A percentile compares a stretch with the other conserved stretches of the same genome.
Conservation (phyloP, 1,140 invertebrate genomes). For the Ctenoplectra terminalis region DNA sequence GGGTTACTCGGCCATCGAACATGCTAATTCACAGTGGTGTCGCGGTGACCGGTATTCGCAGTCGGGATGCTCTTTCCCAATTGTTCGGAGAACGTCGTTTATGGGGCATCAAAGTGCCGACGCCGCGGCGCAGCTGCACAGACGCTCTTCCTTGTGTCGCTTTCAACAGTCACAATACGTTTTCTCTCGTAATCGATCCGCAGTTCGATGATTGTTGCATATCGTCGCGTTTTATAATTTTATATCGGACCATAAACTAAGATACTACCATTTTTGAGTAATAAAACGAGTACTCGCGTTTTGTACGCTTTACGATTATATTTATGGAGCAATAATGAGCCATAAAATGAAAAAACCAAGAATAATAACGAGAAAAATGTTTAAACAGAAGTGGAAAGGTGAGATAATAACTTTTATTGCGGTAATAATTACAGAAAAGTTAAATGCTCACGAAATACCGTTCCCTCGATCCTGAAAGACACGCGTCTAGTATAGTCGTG, state of each 20-base stretch:
- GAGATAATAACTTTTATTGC: too few species aligned
- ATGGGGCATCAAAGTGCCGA: conserved; percentile 14
- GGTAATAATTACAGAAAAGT: not conserved
- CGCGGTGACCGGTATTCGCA: conserved; percentile 36
- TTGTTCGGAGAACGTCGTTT: conserved; percentile 24
- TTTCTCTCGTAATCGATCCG: not conserved
- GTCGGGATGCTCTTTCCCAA: conserved; percentile 15
- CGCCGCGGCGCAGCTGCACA: conserved; percentile 15
- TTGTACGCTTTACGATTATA: too few species aligned
- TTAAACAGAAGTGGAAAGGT: too few species aligned
- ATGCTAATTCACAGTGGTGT: conserved; percentile 53
- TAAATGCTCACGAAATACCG: not conserved
- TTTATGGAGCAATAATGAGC: too few species aligned
- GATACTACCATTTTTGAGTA: not conserved
- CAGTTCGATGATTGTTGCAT: not conserved
- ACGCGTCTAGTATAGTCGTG: not conserved
- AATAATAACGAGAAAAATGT: too few species aligned
- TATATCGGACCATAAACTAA: not conserved
- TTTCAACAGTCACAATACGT: not conserved
- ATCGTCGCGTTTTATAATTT: not conserved
- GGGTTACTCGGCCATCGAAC: conserved; percentile 39
- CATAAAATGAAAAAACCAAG: too few species aligned
- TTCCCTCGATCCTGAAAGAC: not conserved
- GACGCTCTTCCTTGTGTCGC: not conserved
- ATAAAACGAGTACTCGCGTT: too few species aligned